phyloP scores from a whole-genome alignment of 2,888 invertebrate species.

The Dromius quadrimaculatus region DNA sequence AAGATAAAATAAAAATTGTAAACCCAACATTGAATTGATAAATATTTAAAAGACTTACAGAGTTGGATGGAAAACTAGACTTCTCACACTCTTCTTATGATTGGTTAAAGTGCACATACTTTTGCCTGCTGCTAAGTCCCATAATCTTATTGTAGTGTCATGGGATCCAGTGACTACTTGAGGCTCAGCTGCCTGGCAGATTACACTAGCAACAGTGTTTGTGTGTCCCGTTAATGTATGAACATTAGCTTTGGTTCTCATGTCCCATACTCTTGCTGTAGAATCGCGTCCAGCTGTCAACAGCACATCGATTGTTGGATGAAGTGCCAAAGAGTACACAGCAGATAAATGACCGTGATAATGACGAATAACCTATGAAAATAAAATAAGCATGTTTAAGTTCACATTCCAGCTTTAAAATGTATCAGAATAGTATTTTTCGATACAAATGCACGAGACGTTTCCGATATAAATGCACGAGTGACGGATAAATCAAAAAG shows the following conservation, averaged over 20 bases:
- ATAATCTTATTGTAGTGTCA: slow-evolving; percentile 95
- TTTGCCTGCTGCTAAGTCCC: slow-evolving; percentile 98
- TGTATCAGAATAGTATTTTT: too few relatives aligned
- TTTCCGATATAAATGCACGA: too few relatives aligned
- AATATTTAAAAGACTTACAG: slow-evolving; percentile 66
- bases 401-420: too few relatives aligned
- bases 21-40: background rate
- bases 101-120: slow-evolving; percentile 95
- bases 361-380: slow-evolving; percentile 86
- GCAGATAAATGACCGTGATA: slow-evolving; percentile 99
- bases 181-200: slow-evolving; percentile 93
- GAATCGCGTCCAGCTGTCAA: slow-evolving; percentile 95
- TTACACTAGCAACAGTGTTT: slow-evolving; percentile 95
- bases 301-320: slow-evolving; percentile 95
- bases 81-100: slow-evolving; percentile 95
- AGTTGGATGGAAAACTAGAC: slow-evolving; percentile 82
- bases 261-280: slow-evolving; percentile 98
- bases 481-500: too few relatives aligned
- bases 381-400: too few relatives aligned
- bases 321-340: slow-evolving; percentile 91
- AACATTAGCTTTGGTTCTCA: slow-evolving; percentile 98
- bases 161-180: slow-evolving; percentile 93
- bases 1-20: slow-evolving; percentile 4
- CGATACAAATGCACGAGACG: too few relatives aligned
- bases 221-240: slow-evolving; percentile 96